Evolutionary conservation across 30 jellyfish, hydroid and myxozoan species (phyloP).

Genomic region (Catostylus mosaicus): DNA sequence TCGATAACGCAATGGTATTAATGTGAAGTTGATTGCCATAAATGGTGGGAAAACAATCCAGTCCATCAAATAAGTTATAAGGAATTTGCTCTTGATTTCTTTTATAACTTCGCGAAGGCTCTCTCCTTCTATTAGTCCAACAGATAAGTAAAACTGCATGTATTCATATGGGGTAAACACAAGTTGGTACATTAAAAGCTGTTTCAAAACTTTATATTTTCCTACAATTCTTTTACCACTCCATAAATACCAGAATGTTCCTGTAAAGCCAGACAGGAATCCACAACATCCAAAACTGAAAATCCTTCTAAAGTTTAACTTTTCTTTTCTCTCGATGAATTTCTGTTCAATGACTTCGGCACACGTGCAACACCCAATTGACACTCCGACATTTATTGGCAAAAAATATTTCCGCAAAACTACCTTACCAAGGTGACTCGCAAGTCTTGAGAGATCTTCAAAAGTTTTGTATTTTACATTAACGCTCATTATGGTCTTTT

Average conservation of each 20-base stretch:
- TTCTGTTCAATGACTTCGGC: slow-evolving; percentile 70
- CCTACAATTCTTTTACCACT: slow-evolving; percentile 28
- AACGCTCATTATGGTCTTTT: slow-evolving; percentile 57
- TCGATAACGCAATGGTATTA: slow-evolving; percentile 44
- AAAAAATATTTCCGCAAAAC: slow-evolving; percentile 34
- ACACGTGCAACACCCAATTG: slow-evolving; percentile 66
- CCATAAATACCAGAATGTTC: slow-evolving; percentile 65
- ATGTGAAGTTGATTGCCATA: slow-evolving; percentile 52
- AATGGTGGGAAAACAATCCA: slow-evolving; percentile 60
- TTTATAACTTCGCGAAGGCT: slow-evolving; percentile 43
- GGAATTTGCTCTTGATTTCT: slow-evolving; percentile 49
- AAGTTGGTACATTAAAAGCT: slow-evolving; percentile 41
- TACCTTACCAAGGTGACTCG: slow-evolving; percentile 33
- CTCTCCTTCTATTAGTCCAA: slow-evolving; percentile 64
- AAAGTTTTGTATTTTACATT: slow-evolving; percentile 45
- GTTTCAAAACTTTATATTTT: slow-evolving; percentile 39
- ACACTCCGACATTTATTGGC: slow-evolving; percentile 43
- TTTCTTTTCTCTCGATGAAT: slow-evolving; percentile 19
- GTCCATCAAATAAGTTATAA: slow-evolving; percentile 46
- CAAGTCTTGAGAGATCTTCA: slow-evolving; percentile 45
- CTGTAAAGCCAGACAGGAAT: slow-evolving; percentile 63
- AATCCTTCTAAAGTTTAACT: slow-evolving; percentile 25
- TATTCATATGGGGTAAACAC: slow-evolving; percentile 59
- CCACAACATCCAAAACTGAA: slow-evolving; percentile 64
- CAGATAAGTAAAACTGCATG: slow-evolving; percentile 59